These are phyloP conservation scores for Eremophila alpestris DNA, from an alignment of 2,797 vertebrate genomes.

Conservation along the genomic window DNA sequence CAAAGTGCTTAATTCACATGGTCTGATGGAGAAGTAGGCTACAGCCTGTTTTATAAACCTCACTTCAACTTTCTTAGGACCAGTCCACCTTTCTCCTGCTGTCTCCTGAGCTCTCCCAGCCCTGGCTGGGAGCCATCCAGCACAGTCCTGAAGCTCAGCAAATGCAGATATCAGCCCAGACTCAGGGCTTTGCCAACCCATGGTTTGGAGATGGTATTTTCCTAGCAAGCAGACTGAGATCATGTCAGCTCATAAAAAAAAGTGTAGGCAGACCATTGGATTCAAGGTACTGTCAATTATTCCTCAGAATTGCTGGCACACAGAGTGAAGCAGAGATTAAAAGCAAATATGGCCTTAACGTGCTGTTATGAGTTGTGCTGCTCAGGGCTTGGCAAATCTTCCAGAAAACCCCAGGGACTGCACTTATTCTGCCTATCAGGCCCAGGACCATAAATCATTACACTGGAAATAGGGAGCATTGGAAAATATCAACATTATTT, in stretches of 20 bases:
- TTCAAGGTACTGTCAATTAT: not conserved
- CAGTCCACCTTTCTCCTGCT: not conserved
- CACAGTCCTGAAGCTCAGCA: not conserved
- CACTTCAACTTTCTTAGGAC: not conserved
- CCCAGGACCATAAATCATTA: not conserved
- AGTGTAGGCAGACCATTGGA: not conserved
- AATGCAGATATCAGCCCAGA: not conserved
- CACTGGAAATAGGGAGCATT: not conserved
- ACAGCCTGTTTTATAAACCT: not conserved
- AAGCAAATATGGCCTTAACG: constrained; percentile 14
- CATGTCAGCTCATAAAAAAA: constrained; percentile 11
- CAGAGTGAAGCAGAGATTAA: not conserved
- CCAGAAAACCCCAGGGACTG: not conserved
- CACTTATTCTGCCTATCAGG: not conserved
- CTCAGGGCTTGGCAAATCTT: not conserved
- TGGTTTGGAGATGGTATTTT: not conserved
- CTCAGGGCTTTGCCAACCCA: not conserved
- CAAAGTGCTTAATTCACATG: not conserved
- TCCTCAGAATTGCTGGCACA: not conserved
- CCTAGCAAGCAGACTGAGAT: not conserved
- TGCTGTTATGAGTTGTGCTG: not conserved
- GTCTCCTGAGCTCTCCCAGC: not conserved
- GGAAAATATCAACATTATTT: not conserved
- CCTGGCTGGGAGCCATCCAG: not conserved
- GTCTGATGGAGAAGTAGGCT: not conserved